These are phyloP conservation scores for Sylvietta virens DNA, from an alignment of 2,113 vertebrate genomes.

Conservation along the genomic window DNA sequence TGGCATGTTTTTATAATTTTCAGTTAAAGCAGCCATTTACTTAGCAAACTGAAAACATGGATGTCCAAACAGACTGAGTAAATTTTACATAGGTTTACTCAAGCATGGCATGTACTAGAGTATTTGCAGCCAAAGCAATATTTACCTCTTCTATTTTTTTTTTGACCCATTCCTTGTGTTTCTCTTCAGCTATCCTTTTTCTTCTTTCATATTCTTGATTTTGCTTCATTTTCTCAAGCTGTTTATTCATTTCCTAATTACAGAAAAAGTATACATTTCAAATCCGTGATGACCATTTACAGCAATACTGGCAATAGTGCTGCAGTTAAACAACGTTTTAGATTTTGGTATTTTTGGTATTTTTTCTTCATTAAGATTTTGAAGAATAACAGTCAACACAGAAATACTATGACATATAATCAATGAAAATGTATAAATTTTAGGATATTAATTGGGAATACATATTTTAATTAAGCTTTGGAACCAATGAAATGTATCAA, in stretches of 20 bases:
- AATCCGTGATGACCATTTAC: background rate
- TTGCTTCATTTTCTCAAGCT: slow-evolving; percentile 72
- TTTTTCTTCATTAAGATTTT: background rate
- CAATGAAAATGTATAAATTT: background rate
- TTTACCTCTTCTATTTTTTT: slow-evolving; percentile 83
- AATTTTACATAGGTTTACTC: background rate
- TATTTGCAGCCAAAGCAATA: background rate
- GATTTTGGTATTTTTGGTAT: background rate
- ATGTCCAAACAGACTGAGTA: background rate
- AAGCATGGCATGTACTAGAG: background rate
- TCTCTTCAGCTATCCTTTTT: slow-evolving; percentile 77
- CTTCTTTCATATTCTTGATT: slow-evolving; percentile 75
- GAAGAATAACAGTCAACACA: background rate
- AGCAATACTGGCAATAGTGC: background rate
- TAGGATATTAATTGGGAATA: background rate
- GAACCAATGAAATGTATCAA: background rate
- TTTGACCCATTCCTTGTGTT: slow-evolving; percentile 85
- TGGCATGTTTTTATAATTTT: background rate
- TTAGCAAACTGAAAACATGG: background rate
- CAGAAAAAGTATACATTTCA: background rate
- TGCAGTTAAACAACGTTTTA: background rate
- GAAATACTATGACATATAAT: background rate
- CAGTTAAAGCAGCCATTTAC: background rate
- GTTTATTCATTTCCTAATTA: slow-evolving; percentile 71
- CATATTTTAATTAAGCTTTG: background rate